Base-by-base conservation (phyloP, 2,797 vertebrate species). In the Tapera naevia region DNA sequence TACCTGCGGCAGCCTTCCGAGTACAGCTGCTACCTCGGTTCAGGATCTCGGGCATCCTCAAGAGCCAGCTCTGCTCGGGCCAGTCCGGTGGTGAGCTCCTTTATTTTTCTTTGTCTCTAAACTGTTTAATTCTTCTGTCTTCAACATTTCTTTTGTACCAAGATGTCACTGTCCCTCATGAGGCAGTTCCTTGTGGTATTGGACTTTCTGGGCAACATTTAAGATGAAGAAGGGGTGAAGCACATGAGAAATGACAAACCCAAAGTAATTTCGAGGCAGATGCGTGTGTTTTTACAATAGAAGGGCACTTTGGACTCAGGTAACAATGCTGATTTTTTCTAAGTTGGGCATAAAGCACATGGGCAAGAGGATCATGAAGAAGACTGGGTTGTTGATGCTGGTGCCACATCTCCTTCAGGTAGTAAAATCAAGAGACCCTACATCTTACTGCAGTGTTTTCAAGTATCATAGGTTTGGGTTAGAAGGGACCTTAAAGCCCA, bases 1-100 rank as follows among this genome's bases (percentile, higher is more conserved):
- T 89, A 64, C 86, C 60, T 84, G 53, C 11, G 57, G 74, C 96
- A 99, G 99, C 98, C 98, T 28, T 99, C 99, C 0, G 99, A 99
- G 89, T 98, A 98, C 97, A 98, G 98, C 33, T 97, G 98, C 56
- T 98, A 98, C 97, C 97, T 99, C 92, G 98, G 98, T 56, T 99
- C 99, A 11, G 93, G 98, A 95, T 99, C 99, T 72, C 98, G 98
- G 18, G 98, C 99, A 10, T 99, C 99, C 7, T 99, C 99, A 95
- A 98, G 99, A 97, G 98, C 98, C 96, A 99, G 99, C 95, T 99
- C 99, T 33, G 99, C 99, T 71, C 98, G 99, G n/a, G 99, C 99
- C 91, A 99, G 99, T 96, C 99, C 99, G 25, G 99, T 99, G 99
- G 99, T 99, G 98, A 99, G 99, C 98, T 93, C 37, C 17, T 92